These are phyloP conservation scores for Rhinophrynus dorsalis DNA, from an alignment of 2,797 vertebrate species.

Conservation along the genomic window DNA sequence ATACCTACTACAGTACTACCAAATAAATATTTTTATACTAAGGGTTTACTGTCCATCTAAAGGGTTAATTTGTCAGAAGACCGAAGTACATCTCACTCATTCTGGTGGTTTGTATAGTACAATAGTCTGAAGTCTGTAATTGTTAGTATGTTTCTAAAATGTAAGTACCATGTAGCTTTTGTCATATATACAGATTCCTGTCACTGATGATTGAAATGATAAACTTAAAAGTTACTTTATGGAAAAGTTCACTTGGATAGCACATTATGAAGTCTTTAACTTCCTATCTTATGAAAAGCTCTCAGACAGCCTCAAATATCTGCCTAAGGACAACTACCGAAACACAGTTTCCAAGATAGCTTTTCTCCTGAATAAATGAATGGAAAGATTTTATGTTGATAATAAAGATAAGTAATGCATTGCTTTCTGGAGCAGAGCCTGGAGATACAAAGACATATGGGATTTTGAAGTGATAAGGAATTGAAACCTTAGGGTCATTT, in stretches of 20 bases:
- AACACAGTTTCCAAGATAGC: slow-evolving; percentile 62
- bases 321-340: slow-evolving; percentile 62
- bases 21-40: no score
- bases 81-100: no score
- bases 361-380: slow-evolving; percentile 65
- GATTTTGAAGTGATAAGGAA: slow-evolving; percentile 65
- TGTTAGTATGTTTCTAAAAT: slow-evolving; percentile 6
- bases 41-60: no score
- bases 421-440: slow-evolving; percentile 61
- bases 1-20: no score
- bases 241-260: slow-evolving; percentile 37
- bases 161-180: neutral
- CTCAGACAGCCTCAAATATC: slow-evolving; percentile 59
- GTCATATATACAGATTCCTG: slow-evolving; percentile 16
- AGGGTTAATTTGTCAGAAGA: no score
- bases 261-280: slow-evolving; percentile 58
- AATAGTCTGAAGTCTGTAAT: slow-evolving; percentile 10
- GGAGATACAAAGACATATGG: slow-evolving; percentile 62
- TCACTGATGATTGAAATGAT: slow-evolving; percentile 17
- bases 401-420: slow-evolving; percentile 67
- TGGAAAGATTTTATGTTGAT: slow-evolving; percentile 67
- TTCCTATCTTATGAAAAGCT: slow-evolving; percentile 55
- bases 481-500: slow-evolving; percentile 64
- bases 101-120: no score
- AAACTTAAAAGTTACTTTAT: slow-evolving; percentile 39